Evolutionary conservation across 2,888 invertebrate species (phyloP).

Genomic region (Protonemura montana): DNA sequence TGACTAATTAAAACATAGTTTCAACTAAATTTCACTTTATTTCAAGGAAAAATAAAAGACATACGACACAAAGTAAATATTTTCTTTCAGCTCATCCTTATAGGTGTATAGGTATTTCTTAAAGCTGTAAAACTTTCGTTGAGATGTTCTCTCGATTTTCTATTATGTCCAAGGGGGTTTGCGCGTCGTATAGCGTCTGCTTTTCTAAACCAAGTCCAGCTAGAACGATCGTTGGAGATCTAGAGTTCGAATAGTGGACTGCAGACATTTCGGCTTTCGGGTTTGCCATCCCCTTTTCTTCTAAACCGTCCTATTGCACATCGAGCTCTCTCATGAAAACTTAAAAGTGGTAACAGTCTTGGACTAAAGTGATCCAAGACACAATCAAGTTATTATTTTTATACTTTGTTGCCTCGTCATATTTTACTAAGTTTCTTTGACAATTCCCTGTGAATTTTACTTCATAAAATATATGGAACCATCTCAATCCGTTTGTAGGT

Average conservation of each 20-base stretch:
- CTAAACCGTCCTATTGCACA: no score
- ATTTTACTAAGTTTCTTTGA: background rate
- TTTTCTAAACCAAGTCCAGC: background rate
- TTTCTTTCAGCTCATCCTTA: background rate
- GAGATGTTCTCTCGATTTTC: background rate
- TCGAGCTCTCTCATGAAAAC: background rate
- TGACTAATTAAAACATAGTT: background rate
- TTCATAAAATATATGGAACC: no score
- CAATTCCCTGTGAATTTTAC: background rate
- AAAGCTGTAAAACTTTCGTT: background rate
- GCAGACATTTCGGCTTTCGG: no score
- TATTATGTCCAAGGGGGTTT: background rate
- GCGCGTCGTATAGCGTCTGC: background rate
- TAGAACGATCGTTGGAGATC: background rate
- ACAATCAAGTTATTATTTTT: background rate
- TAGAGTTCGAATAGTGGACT: background rate
- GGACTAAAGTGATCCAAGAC: background rate
- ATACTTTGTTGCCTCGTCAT: background rate
- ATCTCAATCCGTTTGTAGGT: background rate
- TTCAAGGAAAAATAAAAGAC: background rate
- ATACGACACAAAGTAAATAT: background rate
- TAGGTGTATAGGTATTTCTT: background rate
- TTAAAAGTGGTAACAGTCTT: background rate
- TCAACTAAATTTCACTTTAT: background rate
- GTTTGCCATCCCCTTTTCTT: background rate